phyloP scores from a whole-genome alignment of 2,888 invertebrate genomes.

The Agelastica alni region DNA sequence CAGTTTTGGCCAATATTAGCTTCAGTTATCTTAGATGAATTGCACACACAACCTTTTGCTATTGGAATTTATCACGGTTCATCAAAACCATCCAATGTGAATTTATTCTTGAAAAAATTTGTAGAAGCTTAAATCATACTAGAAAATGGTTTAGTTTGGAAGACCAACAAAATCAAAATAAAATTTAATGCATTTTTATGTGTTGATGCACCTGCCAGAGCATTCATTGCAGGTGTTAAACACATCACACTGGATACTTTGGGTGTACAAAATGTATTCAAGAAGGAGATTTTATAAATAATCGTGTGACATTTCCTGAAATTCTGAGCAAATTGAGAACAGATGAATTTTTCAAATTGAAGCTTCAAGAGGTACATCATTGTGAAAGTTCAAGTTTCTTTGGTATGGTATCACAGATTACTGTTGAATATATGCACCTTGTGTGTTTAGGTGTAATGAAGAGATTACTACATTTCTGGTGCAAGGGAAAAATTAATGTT shows the following conservation, averaged over 20 bases:
- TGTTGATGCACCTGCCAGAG: conserved; percentile 22
- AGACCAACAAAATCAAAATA: not conserved
- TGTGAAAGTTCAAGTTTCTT: conserved; percentile 28
- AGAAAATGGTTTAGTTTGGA: not conserved
- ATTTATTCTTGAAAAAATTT: conserved; percentile 25
- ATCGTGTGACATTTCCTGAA: conserved; percentile 11
- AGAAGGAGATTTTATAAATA: conserved; percentile 15
- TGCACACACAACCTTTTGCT: not conserved
- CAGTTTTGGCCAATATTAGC: not conserved
- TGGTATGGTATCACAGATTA: not conserved
- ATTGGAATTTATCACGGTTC: conserved; percentile 25
- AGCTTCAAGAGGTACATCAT: conserved; percentile 26
- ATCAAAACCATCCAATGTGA: conserved; percentile 19
- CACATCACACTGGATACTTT: conserved; percentile 2
- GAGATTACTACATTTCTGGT: not conserved
- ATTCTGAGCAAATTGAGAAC: conserved; percentile 30
- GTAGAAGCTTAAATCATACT: conserved; percentile 14
- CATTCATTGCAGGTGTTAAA: conserved; percentile 4
- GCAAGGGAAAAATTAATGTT: too few relatives aligned
- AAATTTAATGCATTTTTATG: conserved; percentile 12
- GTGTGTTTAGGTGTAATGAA: not conserved
- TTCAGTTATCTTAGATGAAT: not conserved
- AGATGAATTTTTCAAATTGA: conserved; percentile 18
- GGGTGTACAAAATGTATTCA: conserved; percentile 15
- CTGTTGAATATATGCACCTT: not conserved